phyloP scores from a whole-genome alignment of 1,140 invertebrate genomes.

The Metaphire vulgaris region DNA sequence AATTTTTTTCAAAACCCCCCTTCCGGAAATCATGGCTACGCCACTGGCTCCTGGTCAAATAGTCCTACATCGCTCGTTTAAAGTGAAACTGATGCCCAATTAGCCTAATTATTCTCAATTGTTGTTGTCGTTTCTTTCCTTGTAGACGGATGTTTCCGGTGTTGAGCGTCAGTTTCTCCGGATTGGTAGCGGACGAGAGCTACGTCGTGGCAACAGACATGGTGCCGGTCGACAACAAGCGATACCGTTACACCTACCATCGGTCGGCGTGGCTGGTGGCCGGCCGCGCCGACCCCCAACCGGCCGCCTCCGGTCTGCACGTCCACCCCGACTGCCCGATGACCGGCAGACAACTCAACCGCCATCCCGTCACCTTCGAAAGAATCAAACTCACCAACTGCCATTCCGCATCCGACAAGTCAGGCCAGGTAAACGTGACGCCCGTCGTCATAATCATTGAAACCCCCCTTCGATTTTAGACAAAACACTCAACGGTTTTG shows the following conservation, averaged over 20 bases:
- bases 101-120: neutral
- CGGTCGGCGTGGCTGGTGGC: slow-evolving; percentile 95
- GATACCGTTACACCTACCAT: slow-evolving; percentile 97
- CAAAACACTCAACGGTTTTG: no score
- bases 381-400: slow-evolving; percentile 99
- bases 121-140: neutral
- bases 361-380: slow-evolving; percentile 97
- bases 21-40: neutral
- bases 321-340: slow-evolving; percentile 96
- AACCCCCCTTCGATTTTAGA: no score
- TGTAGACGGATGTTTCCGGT: slow-evolving; percentile 95
- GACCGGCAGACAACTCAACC: slow-evolving; percentile 85
- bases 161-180: slow-evolving; percentile 81
- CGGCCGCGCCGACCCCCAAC: slow-evolving; percentile 88
- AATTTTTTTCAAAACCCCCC: no score
- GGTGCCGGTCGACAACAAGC: slow-evolving; percentile 90
- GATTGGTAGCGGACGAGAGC: slow-evolving; percentile 62
- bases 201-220: slow-evolving; percentile 95
- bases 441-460: no score
- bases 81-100: neutral
- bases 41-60: neutral
- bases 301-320: slow-evolving; percentile 78
- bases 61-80: neutral
- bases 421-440: no score
- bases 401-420: slow-evolving; percentile 79